A percentile compares a stretch with the other conserved stretches of the same genome.
These are phyloP conservation scores for Drosophila persimilis DNA, from an alignment of 1,140 invertebrate genomes.

Conservation along the genomic window DNA sequence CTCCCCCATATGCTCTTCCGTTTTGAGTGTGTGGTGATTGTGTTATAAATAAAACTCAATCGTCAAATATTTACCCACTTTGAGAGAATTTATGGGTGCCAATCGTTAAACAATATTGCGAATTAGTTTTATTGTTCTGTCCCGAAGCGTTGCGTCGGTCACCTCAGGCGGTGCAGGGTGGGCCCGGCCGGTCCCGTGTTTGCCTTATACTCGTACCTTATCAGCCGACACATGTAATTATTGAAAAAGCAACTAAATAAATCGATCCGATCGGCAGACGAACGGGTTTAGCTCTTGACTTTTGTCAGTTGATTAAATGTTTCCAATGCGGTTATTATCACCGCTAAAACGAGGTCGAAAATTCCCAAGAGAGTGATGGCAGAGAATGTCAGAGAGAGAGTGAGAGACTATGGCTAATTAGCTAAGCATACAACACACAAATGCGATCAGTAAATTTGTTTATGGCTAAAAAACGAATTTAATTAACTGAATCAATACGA, in stretches of 20 bases:
- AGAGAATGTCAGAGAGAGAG: slow-evolving; percentile 2
- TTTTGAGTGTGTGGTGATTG: too few relatives aligned
- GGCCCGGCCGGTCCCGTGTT: not conserved
- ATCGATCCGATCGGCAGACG: slow-evolving; percentile 44
- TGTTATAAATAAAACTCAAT: slow-evolving; percentile 36
- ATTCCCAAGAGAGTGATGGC: not conserved
- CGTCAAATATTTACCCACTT: slow-evolving; percentile 48
- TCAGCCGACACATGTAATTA: slow-evolving; percentile 56
- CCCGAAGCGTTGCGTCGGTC: slow-evolving; percentile 14
- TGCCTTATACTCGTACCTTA: slow-evolving; percentile 24
- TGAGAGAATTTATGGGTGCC: slow-evolving; percentile 56
- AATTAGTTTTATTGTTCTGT: slow-evolving; percentile 58
- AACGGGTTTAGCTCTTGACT: slow-evolving; percentile 42
- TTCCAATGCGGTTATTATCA: slow-evolving; percentile 1
- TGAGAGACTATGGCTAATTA: slow-evolving; percentile 51
- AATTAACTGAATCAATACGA: slow-evolving; percentile 71
- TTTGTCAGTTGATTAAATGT: slow-evolving; percentile 36
- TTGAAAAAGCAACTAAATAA: slow-evolving; percentile 29
- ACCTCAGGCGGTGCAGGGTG: not conserved
- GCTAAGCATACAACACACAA: slow-evolving; percentile 35
- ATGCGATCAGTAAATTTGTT: slow-evolving; percentile 40
- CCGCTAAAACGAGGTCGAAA: slow-evolving; percentile 33
- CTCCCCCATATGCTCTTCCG: too few relatives aligned
- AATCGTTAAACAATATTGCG: slow-evolving; percentile 66
- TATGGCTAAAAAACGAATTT: slow-evolving; percentile 50